A percentile compares a stretch with the other conserved stretches of the same genome.
Evolutionary conservation across 2,888 invertebrate genomes (phyloP).

Genomic region (Cristatella mucedo): DNA sequence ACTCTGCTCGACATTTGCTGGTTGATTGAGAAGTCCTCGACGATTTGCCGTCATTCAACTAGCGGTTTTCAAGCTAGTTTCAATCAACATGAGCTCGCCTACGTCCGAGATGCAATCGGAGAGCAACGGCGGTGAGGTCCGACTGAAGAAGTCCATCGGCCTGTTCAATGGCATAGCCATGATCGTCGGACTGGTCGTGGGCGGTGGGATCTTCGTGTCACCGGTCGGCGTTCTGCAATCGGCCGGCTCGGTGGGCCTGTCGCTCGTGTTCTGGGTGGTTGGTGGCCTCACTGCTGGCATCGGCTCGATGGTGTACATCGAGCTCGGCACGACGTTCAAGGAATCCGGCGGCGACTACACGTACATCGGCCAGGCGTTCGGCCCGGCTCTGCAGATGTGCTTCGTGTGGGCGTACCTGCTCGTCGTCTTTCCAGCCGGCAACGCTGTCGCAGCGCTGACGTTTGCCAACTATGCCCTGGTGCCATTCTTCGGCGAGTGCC

Average conservation of each 20-base stretch:
- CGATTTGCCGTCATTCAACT: no score
- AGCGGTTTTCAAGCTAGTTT: no score
- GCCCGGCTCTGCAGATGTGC: constrained; percentile 3
- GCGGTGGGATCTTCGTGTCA: constrained; percentile 86
- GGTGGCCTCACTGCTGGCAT: constrained; percentile 71
- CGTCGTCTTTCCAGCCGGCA: constrained; percentile 34
- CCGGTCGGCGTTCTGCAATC: constrained; percentile 68
- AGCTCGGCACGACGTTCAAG: constrained; percentile 83
- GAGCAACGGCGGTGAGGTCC: constrained; percentile 19
- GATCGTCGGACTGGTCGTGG: constrained; percentile 81
- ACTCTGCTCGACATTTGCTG: no score
- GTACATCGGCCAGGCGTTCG: constrained; percentile 59
- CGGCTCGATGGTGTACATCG: constrained; percentile 81
- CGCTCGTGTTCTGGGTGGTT: constrained; percentile 72
- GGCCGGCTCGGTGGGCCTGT: constrained; percentile 60
- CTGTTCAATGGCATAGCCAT: constrained; percentile 75
- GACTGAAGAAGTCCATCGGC: constrained; percentile 67
- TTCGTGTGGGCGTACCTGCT: constrained; percentile 32
- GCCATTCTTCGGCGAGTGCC: constrained; percentile 28
- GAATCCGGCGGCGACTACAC: constrained; percentile 85
- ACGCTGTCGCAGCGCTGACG: constrained; percentile 35
- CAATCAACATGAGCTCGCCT: no score
- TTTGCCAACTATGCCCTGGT: constrained; percentile 35
- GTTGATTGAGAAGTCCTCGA: no score
- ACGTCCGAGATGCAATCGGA: no score